Conservation (phyloP, 2,797 vertebrate genomes). For the Sebastes diaconus region DNA sequence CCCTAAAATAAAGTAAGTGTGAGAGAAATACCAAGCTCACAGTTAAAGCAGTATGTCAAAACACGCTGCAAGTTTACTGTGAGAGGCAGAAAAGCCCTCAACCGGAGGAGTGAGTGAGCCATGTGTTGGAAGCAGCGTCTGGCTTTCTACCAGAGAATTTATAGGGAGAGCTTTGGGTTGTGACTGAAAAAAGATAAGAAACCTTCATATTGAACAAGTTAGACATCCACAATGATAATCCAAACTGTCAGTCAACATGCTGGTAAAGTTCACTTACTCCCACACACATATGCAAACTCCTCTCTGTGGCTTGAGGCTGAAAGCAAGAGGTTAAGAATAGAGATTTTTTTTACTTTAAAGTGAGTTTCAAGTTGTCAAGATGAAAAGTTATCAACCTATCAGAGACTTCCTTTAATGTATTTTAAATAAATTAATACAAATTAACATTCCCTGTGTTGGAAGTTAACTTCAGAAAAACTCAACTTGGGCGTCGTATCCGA, state of each 20-base stretch:
- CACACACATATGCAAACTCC: neutral
- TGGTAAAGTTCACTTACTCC: neutral
- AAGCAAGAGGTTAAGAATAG: neutral
- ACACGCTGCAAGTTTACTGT: neutral
- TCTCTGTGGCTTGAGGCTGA: neutral
- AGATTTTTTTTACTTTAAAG: neutral
- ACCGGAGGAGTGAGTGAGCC: neutral
- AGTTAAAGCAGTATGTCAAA: neutral
- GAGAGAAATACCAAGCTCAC: neutral
- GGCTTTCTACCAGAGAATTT: neutral
- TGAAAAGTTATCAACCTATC: neutral
- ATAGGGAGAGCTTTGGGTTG: neutral
- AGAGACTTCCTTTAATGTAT: neutral
- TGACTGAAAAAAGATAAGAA: neutral
- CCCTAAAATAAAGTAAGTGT: slow-evolving; percentile 4
- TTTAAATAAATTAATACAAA: neutral
- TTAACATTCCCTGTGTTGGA: neutral
- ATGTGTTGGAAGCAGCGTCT: neutral
- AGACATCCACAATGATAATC: neutral
- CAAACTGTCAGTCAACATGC: neutral
- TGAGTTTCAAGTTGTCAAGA: neutral
- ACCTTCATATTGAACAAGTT: neutral
- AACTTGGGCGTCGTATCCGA: fast-evolving
- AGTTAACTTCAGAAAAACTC: neutral
- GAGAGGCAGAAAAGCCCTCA: neutral